Percentiles rank a stretch among this genome's conserved stretches.
Evolutionary conservation across 2,888 invertebrate genomes (phyloP).

Genomic region (Adelphocoris suturalis): DNA sequence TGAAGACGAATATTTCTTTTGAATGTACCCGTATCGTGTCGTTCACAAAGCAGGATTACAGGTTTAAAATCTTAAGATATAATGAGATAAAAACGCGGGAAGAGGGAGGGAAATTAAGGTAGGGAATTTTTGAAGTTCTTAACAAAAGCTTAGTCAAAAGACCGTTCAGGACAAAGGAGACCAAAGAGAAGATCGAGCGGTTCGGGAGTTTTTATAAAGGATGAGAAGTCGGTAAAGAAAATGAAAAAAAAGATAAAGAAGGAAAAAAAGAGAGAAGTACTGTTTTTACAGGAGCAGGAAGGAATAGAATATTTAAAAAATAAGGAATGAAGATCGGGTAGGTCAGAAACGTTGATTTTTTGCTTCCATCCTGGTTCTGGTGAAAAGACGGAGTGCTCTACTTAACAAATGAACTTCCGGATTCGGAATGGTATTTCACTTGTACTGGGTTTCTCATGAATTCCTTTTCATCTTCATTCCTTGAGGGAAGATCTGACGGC

Average conservation of each 20-base stretch:
- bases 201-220: background rate
- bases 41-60: background rate
- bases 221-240: background rate
- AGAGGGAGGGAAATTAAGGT: background rate
- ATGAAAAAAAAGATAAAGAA: background rate
- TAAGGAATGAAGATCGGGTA: background rate
- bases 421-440: background rate
- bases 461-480: conserved; percentile 8
- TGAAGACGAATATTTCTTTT: too few relatives aligned
- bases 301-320: background rate
- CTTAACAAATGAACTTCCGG: background rate
- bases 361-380: background rate
- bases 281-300: background rate
- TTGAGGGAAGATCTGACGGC: background rate
- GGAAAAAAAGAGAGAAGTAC: background rate
- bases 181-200: conserved; percentile 7
- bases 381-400: background rate
- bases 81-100: background rate
- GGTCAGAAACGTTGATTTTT: background rate
- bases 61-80: background rate
- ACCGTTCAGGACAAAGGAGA: background rate
- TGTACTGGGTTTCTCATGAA: background rate
- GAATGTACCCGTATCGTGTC: background rate
- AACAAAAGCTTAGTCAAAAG: background rate
- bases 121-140: background rate